These are phyloP conservation scores for Pterostichus madidus DNA, from an alignment of 2,888 invertebrate species.

Conservation along the genomic window DNA sequence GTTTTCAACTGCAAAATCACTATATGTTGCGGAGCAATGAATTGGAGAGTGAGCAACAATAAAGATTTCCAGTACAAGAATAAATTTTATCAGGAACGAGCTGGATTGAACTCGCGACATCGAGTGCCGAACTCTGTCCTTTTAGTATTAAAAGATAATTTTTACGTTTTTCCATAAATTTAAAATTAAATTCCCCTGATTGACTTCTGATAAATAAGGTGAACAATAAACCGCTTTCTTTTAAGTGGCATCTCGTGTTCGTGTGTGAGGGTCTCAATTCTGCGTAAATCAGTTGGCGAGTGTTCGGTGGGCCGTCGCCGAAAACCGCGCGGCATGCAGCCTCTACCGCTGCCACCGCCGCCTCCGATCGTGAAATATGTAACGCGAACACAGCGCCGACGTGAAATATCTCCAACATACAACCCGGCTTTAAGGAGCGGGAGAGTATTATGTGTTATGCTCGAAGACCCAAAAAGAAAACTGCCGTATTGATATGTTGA, in stretches of 20 bases:
- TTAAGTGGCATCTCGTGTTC: slow-evolving; percentile 63
- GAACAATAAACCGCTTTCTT: not conserved
- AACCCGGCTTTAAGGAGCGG: slow-evolving; percentile 21
- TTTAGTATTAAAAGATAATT: slow-evolving; percentile 5
- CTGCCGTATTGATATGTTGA: slow-evolving; percentile 22
- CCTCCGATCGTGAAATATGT: slow-evolving; percentile 61
- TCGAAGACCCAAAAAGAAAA: slow-evolving; percentile 9
- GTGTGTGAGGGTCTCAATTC: slow-evolving; percentile 36
- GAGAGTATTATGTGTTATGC: slow-evolving; percentile 15
- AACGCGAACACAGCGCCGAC: slow-evolving; percentile 53
- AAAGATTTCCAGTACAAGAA: no score
- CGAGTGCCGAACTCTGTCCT: no score
- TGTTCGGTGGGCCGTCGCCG: slow-evolving; percentile 23
- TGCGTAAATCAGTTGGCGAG: slow-evolving; percentile 56
- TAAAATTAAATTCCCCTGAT: not conserved
- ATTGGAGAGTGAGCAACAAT: no score
- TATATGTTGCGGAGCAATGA: no score
- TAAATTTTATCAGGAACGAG: no score
- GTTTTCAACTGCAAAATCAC: no score
- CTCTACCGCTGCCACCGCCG: not conserved
- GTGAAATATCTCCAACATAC: slow-evolving; percentile 59
- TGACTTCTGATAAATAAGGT: not conserved
- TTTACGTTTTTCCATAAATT: slow-evolving; percentile 39
- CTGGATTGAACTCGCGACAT: no score
- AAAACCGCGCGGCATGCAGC: slow-evolving; percentile 32